Conservation (phyloP, 2,113 vertebrate genomes). For the Alligator mississippiensis region DNA sequence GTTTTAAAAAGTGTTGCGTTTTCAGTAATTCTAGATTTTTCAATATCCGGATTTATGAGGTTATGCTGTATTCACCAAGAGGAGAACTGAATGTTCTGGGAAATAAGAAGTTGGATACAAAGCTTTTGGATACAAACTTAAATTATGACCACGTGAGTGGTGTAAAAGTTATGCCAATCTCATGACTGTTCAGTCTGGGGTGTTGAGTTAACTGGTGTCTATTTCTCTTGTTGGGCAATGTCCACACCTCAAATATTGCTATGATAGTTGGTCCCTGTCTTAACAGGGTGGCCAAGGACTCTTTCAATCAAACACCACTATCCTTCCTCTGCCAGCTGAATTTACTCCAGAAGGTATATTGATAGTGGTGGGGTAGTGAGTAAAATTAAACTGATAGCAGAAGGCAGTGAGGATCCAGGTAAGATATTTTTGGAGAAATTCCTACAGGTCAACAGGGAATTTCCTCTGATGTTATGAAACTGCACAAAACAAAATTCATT, state of each 20-base stretch:
- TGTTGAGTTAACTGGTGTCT: background rate
- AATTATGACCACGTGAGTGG: background rate
- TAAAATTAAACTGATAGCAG: background rate
- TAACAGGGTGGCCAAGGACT: background rate
- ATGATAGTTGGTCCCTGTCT: background rate
- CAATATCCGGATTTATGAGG: too few species aligned
- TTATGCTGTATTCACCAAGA: background rate
- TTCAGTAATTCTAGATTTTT: too few species aligned
- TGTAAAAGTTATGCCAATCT: fast-evolving
- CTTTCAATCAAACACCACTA: background rate
- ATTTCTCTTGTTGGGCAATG: background rate
- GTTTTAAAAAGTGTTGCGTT: too few species aligned
- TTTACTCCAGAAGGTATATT: background rate
- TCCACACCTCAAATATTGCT: background rate
- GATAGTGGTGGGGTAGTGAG: background rate
- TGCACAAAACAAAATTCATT: background rate
- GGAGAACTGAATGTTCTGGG: background rate
- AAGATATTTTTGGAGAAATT: background rate
- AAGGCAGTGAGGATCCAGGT: background rate
- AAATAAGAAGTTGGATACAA: background rate
- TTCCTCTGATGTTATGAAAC: background rate
- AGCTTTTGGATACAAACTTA: background rate
- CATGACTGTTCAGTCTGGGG: background rate
- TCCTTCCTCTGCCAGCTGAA: background rate
- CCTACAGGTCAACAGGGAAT: background rate